These are phyloP conservation scores for Styela plicata DNA, from an alignment of 23 tunicate genomes.

Conservation along the genomic window DNA sequence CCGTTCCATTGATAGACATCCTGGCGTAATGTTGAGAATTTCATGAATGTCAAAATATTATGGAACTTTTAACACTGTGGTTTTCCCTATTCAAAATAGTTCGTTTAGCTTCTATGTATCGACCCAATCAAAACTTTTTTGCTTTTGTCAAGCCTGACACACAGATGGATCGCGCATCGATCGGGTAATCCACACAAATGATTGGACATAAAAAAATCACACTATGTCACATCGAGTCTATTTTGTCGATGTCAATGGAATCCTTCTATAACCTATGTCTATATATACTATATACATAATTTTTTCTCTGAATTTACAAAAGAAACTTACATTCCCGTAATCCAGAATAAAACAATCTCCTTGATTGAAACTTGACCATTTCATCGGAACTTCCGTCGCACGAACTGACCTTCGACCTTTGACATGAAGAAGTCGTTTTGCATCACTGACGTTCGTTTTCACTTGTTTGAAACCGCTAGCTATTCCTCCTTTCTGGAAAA, in stretches of 20 bases:
- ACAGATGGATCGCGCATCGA: too few relatives aligned
- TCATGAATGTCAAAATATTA: conserved; percentile 1
- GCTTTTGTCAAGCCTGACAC: too few relatives aligned
- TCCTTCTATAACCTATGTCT: neutral
- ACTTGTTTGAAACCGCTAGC: conserved; percentile 88
- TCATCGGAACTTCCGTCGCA: conserved; percentile 83
- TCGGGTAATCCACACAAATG: too few relatives aligned
- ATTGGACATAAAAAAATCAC: too few relatives aligned
- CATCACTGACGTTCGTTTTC: conserved; percentile 72
- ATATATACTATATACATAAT: neutral
- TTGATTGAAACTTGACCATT: conserved; percentile 86
- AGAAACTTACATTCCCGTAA: conserved; percentile 63
- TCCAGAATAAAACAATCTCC: conserved; percentile 94
- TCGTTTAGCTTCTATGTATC: too few relatives aligned
- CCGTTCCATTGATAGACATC: conserved; percentile 97
- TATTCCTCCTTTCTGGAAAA: conserved; percentile 69
- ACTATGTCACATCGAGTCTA: too few relatives aligned
- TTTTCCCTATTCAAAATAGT: too few relatives aligned
- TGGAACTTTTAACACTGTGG: neutral
- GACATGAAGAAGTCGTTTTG: conserved; percentile 73
- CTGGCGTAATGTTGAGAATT: conserved; percentile 19
- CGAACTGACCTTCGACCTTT: conserved; percentile 77
- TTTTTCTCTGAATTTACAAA: neutral
- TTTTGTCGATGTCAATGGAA: too few relatives aligned
- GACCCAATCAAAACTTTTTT: too few relatives aligned